Base-by-base conservation (phyloP, 2,797 vertebrate species). In the Pseudomugil tenellus region DNA sequence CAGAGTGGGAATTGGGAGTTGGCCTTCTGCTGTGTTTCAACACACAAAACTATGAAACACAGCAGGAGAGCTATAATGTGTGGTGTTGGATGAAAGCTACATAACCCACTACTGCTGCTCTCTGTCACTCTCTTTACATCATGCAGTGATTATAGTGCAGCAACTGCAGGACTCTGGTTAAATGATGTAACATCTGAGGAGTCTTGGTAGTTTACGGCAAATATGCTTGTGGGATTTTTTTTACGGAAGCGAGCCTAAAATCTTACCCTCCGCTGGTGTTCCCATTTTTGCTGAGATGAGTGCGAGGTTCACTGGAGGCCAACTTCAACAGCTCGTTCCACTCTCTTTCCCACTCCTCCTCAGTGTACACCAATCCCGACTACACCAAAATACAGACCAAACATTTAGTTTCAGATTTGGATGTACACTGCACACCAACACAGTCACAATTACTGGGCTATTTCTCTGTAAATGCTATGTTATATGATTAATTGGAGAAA, bases 301-400 rank as follows among this genome's bases (percentile, higher is more conserved):
- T 95, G 51, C 98, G 96, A 0, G 98, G 98, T 91, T 99, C 97
- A 12, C 98, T 99, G 68, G 98, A 99, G 41, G 98, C 98, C 94
- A 99, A 89, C 91, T 98, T 99, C 49, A 99, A 93, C 85, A 99
- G 93, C 86, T 99, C 98, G 0, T 95, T 97, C 98, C 98, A 99
- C 84, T 99, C 98, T 11, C 95, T 92, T 81, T 98, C 98, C 98
- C 98, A 99, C 68, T 99, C 98, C 66, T 98, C 96, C 83, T 99
- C 98, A 0, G 98, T 99, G 85, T 99, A 99, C 84, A 99, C 95
- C 91, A 99, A 87, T 37, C 98, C 98, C 46, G 97, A 99, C 98
- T 99, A 86, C 71, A 87, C 52, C 26, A 2, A 16, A 79, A 29
- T 25, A 53, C 23, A 68, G 34, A 26, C 16, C 67, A 39, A 64